Percentiles rank a stretch among this genome's conserved stretches.
These are phyloP conservation scores for Phocides pigmalion DNA, from an alignment of 1,140 invertebrate genomes.

Conservation along the genomic window DNA sequence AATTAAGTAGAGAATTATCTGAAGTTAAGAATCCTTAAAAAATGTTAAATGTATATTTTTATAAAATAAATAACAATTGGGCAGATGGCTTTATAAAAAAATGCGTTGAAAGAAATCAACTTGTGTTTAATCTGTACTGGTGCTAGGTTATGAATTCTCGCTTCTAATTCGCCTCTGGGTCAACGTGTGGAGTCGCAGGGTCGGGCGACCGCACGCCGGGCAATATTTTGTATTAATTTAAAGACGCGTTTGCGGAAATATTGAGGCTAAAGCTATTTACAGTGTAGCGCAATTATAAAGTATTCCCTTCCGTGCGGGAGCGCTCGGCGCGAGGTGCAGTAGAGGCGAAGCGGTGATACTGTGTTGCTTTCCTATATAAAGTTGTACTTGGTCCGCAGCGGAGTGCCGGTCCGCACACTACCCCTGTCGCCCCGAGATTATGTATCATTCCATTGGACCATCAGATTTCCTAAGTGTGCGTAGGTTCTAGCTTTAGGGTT, in stretches of 20 bases:
- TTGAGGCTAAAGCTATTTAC: background rate
- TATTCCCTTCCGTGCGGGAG: background rate
- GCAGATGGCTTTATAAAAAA: slow-evolving; percentile 24
- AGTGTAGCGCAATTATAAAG: background rate
- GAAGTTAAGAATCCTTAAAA: background rate
- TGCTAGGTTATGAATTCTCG: slow-evolving; percentile 42
- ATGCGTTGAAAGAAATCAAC: slow-evolving; percentile 1
- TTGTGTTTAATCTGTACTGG: slow-evolving; percentile 40
- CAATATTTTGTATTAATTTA: slow-evolving; percentile 12
- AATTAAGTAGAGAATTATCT: background rate
- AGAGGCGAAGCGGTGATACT: slow-evolving; percentile 17
- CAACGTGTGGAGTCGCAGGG: slow-evolving; percentile 14
- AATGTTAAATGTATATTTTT: slow-evolving; percentile 17
- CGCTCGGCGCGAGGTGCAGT: background rate
- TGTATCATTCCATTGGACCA: slow-evolving; percentile 16
- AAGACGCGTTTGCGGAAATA: background rate
- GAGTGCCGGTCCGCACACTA: slow-evolving; percentile 7
- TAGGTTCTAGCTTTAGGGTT: slow-evolving; percentile 13
- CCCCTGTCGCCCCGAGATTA: slow-evolving; percentile 16
- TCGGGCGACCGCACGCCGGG: background rate
- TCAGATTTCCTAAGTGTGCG: background rate
- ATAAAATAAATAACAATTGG: slow-evolving; percentile 7
- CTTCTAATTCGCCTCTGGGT: slow-evolving; percentile 23
- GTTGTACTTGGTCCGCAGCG: slow-evolving; percentile 15
- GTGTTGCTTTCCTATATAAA: slow-evolving; percentile 29